Evolutionary conservation across 2,797 vertebrate species (phyloP).

Genomic region (Pempheris klunzingeri): DNA sequence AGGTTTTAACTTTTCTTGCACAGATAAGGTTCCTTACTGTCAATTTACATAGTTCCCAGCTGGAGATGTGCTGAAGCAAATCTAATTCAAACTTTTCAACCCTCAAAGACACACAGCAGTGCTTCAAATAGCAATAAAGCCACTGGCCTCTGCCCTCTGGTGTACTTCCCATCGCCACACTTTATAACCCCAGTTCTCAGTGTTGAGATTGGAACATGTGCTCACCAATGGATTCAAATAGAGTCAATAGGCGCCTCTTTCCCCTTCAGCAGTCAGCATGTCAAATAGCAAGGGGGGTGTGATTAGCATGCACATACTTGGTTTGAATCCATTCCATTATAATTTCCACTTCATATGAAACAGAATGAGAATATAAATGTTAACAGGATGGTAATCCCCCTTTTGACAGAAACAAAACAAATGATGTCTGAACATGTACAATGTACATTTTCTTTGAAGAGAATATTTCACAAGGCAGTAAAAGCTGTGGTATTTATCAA

Average conservation of each 20-base stretch:
- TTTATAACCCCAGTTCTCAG: slow-evolving; percentile 65
- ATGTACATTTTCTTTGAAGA: slow-evolving; percentile 55
- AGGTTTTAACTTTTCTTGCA: slow-evolving; percentile 63
- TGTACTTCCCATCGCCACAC: slow-evolving; percentile 71
- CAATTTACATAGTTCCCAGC: slow-evolving; percentile 81
- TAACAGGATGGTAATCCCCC: slow-evolving; percentile 73
- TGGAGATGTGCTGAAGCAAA: slow-evolving; percentile 81
- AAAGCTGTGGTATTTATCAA: slow-evolving; percentile 71
- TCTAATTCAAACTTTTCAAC: slow-evolving; percentile 80
- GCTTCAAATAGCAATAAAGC: slow-evolving; percentile 76
- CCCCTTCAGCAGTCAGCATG: slow-evolving; percentile 78
- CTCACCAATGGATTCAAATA: slow-evolving; percentile 80
- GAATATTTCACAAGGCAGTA: slow-evolving; percentile 50
- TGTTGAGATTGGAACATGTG: slow-evolving; percentile 76
- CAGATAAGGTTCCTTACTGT: slow-evolving; percentile 74
- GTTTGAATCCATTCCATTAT: slow-evolving; percentile 72
- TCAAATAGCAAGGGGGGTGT: slow-evolving; percentile 63
- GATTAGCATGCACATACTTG: slow-evolving; percentile 79
- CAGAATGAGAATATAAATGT: slow-evolving; percentile 72
- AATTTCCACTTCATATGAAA: slow-evolving; percentile 76
- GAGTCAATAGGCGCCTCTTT: slow-evolving; percentile 77
- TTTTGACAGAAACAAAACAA: slow-evolving; percentile 66
- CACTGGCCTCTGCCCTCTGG: slow-evolving; percentile 77
- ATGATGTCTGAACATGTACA: slow-evolving; percentile 55
- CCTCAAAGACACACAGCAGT: slow-evolving; percentile 77